These are phyloP conservation scores for Tribolium castaneum DNA, from an alignment of 1,140 invertebrate genomes.

Conservation along the genomic window DNA sequence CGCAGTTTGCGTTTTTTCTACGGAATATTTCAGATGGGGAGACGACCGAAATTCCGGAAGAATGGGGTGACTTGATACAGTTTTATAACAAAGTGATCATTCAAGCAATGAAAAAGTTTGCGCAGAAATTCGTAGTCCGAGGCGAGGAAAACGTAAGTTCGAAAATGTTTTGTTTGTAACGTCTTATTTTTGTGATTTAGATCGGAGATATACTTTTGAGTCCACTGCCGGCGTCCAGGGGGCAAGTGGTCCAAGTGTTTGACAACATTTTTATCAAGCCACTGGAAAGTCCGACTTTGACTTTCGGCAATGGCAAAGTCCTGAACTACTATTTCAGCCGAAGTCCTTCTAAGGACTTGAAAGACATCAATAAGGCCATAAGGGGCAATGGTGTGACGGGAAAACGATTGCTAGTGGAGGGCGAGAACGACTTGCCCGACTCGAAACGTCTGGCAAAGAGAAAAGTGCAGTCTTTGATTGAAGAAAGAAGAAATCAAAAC, in stretches of 20 bases:
- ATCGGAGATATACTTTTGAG: slow-evolving; percentile 71
- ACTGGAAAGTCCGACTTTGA: slow-evolving; percentile 63
- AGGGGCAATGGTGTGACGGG: slow-evolving; percentile 54
- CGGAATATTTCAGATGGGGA: slow-evolving; percentile 44
- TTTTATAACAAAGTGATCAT: slow-evolving; percentile 95
- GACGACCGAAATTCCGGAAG: slow-evolving; percentile 53
- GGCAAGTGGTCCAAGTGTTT: slow-evolving; percentile 59
- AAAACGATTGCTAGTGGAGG: slow-evolving; percentile 59
- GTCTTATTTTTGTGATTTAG: slow-evolving; percentile 42
- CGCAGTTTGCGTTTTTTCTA: not conserved
- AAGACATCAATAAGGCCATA: slow-evolving; percentile 62
- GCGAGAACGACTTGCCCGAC: slow-evolving; percentile 49
- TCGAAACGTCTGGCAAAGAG: slow-evolving; percentile 55
- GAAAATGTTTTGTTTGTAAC: not conserved
- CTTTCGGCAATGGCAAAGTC: slow-evolving; percentile 69
- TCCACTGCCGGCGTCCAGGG: slow-evolving; percentile 74
- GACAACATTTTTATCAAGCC: slow-evolving; percentile 74
- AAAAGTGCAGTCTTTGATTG: slow-evolving; percentile 60
- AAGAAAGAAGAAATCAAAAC: slow-evolving; percentile 58
- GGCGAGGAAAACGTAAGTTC: slow-evolving; percentile 56
- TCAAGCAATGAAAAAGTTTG: slow-evolving; percentile 82
- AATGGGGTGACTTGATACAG: slow-evolving; percentile 88
- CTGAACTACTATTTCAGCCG: slow-evolving; percentile 88
- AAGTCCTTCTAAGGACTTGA: slow-evolving; percentile 82
- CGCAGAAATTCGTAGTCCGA: slow-evolving; percentile 73